phyloP scores from a whole-genome alignment of 2,888 invertebrate genomes.

The Encarsia formosa region DNA sequence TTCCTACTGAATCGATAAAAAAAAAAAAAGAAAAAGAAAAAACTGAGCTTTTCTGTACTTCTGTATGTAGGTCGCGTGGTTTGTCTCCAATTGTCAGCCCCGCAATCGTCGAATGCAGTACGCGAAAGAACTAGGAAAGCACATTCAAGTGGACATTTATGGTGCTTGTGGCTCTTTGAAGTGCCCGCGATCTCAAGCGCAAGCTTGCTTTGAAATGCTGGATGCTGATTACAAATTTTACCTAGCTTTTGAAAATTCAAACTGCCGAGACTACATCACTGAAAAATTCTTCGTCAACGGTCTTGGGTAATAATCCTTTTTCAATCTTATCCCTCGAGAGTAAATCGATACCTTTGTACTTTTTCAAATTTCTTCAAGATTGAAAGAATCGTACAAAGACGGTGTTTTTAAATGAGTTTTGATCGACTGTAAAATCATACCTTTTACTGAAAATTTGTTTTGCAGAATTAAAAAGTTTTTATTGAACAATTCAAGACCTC shows the following conservation, averaged over 20 bases:
- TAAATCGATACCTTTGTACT: no score
- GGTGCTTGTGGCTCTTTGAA: constrained; percentile 83
- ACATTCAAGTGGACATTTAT: constrained; percentile 87
- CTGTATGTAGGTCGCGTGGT: constrained; percentile 90
- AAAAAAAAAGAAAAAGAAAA: not conserved
- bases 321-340: no score
- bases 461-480: no score
- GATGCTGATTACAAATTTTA: constrained; percentile 95
- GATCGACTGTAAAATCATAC: no score
- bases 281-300: constrained; percentile 97
- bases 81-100: constrained; percentile 95
- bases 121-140: constrained; percentile 78
- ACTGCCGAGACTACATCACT: constrained; percentile 92
- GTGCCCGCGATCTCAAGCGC: constrained; percentile 76
- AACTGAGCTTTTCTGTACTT: no score
- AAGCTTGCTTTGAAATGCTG: constrained; percentile 84
- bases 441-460: no score
- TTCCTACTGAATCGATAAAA: no score
- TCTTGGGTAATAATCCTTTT: constrained; percentile 62
- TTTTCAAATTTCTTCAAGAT: no score
- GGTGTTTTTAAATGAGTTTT: no score
- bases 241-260: constrained; percentile 94
- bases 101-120: constrained; percentile 84
- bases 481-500: no score
- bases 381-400: no score